These are phyloP conservation scores for Cyprinodon diabolis DNA, from an alignment of 2,797 vertebrate genomes.

Conservation along the genomic window DNA sequence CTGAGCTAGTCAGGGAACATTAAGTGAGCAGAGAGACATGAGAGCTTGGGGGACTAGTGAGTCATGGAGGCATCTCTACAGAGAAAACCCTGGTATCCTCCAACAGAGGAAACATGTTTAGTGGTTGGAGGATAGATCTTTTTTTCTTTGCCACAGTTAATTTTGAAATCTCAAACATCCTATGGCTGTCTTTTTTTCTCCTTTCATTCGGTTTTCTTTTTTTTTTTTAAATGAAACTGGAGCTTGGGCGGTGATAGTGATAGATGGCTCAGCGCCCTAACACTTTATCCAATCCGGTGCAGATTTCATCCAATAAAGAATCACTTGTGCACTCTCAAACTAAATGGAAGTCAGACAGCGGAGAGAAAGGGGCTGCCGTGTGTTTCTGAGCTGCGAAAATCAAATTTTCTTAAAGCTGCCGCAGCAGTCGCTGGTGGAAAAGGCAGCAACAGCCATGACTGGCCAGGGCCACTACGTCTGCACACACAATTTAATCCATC, in stretches of 20 bases:
- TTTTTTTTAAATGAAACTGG: conserved; percentile 85
- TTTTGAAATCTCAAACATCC: conserved; percentile 84
- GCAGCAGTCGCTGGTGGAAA: conserved; percentile 78
- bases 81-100: conserved; percentile 71
- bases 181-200: conserved; percentile 78
- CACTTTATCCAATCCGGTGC: conserved; percentile 89
- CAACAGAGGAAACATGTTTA: conserved; percentile 78
- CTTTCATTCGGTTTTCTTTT: conserved; percentile 76
- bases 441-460: conserved; percentile 85
- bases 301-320: conserved; percentile 91
- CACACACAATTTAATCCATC: conserved; percentile 99
- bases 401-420: conserved; percentile 88
- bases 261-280: conserved; percentile 89
- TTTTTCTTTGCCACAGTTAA: conserved; percentile 80
- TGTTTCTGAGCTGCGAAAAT: conserved; percentile 88
- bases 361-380: conserved; percentile 84
- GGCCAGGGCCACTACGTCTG: conserved; percentile 89
- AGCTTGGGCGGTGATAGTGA: conserved; percentile 86
- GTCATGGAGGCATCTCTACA: conserved; percentile 67
- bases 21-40: conserved; percentile 33
- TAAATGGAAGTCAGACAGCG: conserved; percentile 89
- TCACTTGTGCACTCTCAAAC: conserved; percentile 89
- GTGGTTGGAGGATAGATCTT: conserved; percentile 75
- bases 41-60: conserved; percentile 42
- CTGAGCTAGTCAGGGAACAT: conserved; percentile 39